Conservation (phyloP, 2,888 invertebrate species). For the Chaetoderma sp. region DNA sequence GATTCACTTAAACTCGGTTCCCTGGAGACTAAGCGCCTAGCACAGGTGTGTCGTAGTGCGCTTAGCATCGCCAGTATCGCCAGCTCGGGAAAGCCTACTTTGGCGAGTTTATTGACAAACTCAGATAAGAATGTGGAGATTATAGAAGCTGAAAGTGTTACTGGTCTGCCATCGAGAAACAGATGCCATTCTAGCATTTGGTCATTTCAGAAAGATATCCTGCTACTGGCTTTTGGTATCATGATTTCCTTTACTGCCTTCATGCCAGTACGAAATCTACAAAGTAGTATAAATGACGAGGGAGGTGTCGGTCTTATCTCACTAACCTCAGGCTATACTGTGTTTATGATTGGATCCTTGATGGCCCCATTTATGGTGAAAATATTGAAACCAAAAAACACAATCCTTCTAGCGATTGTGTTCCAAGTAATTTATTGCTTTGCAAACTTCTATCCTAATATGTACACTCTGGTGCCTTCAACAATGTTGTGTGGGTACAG, state of each 20-base stretch:
- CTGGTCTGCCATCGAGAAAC: too few species aligned
- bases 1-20: slow-evolving; percentile 21
- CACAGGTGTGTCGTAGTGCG: not conserved
- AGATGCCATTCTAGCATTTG: too few species aligned
- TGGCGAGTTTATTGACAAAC: too few species aligned
- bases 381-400: slow-evolving; percentile 51
- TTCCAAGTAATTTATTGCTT: slow-evolving; percentile 54
- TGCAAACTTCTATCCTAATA: slow-evolving; percentile 56
- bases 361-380: slow-evolving; percentile 61
- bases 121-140: too few species aligned
- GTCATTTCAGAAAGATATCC: slow-evolving; percentile 45
- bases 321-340: slow-evolving; percentile 51
- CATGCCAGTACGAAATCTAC: slow-evolving; percentile 60
- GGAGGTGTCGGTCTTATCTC: slow-evolving; percentile 61
- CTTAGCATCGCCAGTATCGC: too few species aligned
- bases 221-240: slow-evolving; percentile 53
- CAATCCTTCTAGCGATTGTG: slow-evolving; percentile 43
- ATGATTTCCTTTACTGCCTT: slow-evolving; percentile 56
- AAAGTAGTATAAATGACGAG: slow-evolving; percentile 63
- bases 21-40: not conserved
- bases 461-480: slow-evolving; percentile 56
- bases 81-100: too few species aligned
- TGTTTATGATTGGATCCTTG: slow-evolving; percentile 60
- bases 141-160: too few species aligned
- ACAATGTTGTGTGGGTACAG: slow-evolving; percentile 55